A percentile compares a stretch with the other conserved stretches of the same genome.
These are phyloP conservation scores for Barbus barbus DNA, from an alignment of 2,113 vertebrate genomes.

Conservation along the genomic window DNA sequence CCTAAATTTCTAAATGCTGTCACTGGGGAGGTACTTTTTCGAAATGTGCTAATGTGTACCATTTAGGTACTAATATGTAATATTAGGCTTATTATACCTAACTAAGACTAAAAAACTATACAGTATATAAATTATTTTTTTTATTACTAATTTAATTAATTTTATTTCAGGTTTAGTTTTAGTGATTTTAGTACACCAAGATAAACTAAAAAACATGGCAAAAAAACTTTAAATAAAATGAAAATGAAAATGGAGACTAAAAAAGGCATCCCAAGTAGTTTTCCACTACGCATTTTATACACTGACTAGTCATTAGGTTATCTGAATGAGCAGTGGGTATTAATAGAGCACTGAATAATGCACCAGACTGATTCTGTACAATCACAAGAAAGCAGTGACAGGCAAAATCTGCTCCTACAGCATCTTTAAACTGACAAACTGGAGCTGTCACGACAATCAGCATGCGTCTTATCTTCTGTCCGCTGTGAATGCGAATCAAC, in stretches of 20 bases:
- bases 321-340: neutral
- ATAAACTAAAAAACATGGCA: no score
- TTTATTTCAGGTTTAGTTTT: no score
- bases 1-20: no score
- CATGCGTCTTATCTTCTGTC: constrained; percentile 1
- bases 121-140: no score
- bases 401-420: neutral
- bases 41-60: neutral
- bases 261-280: neutral
- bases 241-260: no score
- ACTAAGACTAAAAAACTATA: no score
- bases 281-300: neutral
- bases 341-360: neutral
- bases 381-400: neutral
- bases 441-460: neutral
- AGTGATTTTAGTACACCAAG: no score
- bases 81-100: no score
- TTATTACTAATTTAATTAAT: no score
- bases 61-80: no score
- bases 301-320: neutral
- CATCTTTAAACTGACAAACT: neutral
- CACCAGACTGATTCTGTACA: neutral
- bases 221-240: no score
- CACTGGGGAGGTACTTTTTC: neutral
- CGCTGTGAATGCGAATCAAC: neutral